These are phyloP conservation scores for Meghimatium bilineatum DNA, from an alignment of 2,888 invertebrate species.

Conservation along the genomic window DNA sequence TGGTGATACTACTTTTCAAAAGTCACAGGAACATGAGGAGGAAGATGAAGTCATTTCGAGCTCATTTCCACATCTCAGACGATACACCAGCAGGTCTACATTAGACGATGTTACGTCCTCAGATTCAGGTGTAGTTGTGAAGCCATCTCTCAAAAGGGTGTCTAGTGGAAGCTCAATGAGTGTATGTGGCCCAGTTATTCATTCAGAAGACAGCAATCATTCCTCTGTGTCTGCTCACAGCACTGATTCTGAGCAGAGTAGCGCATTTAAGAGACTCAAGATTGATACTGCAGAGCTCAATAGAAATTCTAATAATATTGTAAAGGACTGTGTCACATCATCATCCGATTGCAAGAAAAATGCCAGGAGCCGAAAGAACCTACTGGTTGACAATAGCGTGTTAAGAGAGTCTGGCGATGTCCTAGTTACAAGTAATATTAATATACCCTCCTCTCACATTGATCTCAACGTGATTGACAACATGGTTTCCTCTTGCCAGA, in stretches of 20 bases:
- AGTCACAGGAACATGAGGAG: slow-evolving; percentile 37
- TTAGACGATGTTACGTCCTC: slow-evolving; percentile 47
- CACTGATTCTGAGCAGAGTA: slow-evolving; percentile 66
- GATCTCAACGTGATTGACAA: slow-evolving; percentile 46
- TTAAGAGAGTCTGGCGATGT: not conserved
- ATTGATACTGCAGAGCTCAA: slow-evolving; percentile 47
- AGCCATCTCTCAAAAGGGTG: slow-evolving; percentile 46
- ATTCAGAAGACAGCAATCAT: slow-evolving; percentile 72
- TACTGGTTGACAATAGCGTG: slow-evolving; percentile 7
- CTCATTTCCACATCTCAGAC: slow-evolving; percentile 31
- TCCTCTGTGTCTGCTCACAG: slow-evolving; percentile 64
- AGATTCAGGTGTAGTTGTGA: slow-evolving; percentile 37
- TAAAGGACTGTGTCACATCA: slow-evolving; percentile 44
- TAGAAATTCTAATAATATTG: slow-evolving; percentile 41
- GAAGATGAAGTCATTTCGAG: slow-evolving; percentile 42
- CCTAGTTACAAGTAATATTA: slow-evolving; percentile 12
- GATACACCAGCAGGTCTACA: slow-evolving; percentile 42
- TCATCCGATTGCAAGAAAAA: slow-evolving; percentile 44
- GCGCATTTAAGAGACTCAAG: slow-evolving; percentile 54
- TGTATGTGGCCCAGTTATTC: slow-evolving; percentile 36
- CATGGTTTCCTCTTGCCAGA: slow-evolving; percentile 43
- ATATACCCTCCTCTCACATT: slow-evolving; percentile 2
- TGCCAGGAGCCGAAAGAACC: slow-evolving; percentile 21
- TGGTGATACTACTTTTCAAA: slow-evolving; percentile 20
- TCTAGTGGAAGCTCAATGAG: slow-evolving; percentile 43